These are phyloP conservation scores for Rhagoletis pomonella DNA, from an alignment of 1,140 invertebrate species.

Conservation along the genomic window DNA sequence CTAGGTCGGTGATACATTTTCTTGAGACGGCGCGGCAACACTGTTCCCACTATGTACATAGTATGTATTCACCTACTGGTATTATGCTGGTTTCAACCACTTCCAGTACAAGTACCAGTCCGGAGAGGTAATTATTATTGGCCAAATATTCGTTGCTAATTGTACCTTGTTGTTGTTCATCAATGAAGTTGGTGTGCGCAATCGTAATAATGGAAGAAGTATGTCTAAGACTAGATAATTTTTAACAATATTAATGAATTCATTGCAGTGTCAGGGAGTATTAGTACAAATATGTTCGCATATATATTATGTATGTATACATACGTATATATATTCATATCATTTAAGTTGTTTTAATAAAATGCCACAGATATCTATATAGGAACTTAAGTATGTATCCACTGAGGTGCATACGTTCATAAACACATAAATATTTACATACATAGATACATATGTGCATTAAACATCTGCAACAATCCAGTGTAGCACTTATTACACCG, in stretches of 20 bases:
- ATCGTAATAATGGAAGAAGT: not conserved
- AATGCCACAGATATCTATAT: no score
- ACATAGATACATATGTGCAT: no score
- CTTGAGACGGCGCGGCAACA: no score
- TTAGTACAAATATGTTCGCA: not conserved
- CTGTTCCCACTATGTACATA: no score
- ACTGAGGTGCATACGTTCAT: no score
- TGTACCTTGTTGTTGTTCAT: not conserved
- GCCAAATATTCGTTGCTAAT: not conserved
- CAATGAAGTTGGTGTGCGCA: not conserved
- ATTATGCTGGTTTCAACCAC: constrained; percentile 13
- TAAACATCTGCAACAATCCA: no score
- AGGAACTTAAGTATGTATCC: no score
- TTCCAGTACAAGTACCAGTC: not conserved
- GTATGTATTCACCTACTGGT: not conserved
- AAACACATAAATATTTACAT: no score
- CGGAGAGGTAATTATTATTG: constrained; percentile 9
- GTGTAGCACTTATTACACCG: no score
- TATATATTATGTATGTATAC: not conserved
- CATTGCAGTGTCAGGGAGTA: not conserved
- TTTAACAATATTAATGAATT: not conserved
- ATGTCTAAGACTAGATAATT: not conserved
- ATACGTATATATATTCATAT: not conserved
- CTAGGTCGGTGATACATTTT: no score
- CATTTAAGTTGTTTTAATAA: no score